Evolutionary conservation across 2,113 vertebrate species (phyloP).

Genomic region (Leucopternis melanops): DNA sequence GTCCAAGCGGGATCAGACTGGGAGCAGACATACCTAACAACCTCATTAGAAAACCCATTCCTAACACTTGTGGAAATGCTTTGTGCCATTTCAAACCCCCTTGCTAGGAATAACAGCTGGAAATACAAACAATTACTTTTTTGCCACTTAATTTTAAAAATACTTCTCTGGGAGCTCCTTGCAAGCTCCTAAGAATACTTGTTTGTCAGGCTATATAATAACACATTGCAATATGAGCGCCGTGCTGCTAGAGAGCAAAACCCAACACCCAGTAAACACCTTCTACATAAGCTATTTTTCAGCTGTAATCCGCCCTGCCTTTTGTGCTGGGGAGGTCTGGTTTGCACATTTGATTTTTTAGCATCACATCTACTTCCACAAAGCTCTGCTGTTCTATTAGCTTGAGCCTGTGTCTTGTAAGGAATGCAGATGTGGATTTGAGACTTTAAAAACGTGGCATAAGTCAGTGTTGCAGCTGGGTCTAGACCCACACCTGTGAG

Average conservation of each 20-base stretch:
- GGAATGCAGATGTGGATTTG: background rate
- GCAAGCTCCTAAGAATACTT: background rate
- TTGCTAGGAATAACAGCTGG: background rate
- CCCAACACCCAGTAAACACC: background rate
- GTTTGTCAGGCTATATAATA: background rate
- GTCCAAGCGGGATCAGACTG: background rate
- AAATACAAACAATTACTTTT: background rate
- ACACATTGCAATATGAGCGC: rapidly evolving
- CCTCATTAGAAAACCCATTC: background rate
- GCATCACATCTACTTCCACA: background rate
- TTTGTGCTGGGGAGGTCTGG: background rate
- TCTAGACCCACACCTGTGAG: background rate
- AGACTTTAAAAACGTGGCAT: rapidly evolving
- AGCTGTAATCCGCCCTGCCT: background rate
- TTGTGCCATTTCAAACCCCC: background rate
- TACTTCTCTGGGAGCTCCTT: background rate
- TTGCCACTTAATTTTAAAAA: background rate
- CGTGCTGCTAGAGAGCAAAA: background rate
- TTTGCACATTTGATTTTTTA: background rate
- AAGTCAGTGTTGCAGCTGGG: background rate
- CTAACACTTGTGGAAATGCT: background rate
- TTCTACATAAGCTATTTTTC: background rate
- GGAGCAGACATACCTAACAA: background rate
- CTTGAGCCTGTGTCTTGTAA: background rate
- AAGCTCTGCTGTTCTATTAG: too few species aligned